Evolutionary conservation across 1,140 invertebrate genomes (phyloP).

Genomic region (Eueides isabella): DNA sequence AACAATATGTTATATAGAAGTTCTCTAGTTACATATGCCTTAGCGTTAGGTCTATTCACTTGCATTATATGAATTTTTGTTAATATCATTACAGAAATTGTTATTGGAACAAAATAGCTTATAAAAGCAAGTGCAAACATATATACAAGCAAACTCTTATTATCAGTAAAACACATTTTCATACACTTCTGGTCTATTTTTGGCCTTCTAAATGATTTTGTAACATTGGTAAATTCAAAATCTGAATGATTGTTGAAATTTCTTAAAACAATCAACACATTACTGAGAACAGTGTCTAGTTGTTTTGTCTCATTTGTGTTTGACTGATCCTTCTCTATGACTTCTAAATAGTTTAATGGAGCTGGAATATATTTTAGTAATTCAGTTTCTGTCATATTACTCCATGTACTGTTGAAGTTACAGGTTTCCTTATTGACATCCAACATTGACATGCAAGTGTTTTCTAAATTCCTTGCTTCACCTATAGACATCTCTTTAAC

Average conservation of each 20-base stretch:
- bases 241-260: conserved; percentile 61
- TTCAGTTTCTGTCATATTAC: conserved; percentile 41
- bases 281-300: conserved; percentile 57
- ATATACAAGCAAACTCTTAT: conserved; percentile 62
- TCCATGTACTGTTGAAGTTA: conserved; percentile 21
- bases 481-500: conserved; percentile 51
- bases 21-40: conserved; percentile 68
- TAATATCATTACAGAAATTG: conserved; percentile 66
- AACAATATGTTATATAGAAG: conserved; percentile 72
- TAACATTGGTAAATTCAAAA: conserved; percentile 50
- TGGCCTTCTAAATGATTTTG: conserved; percentile 51
- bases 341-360: conserved; percentile 52
- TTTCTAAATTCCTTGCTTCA: conserved; percentile 46
- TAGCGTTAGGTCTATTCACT: conserved; percentile 56
- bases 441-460: conserved; percentile 62
- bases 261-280: conserved; percentile 63
- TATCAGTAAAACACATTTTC: conserved; percentile 69
- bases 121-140: conserved; percentile 64
- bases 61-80: conserved; percentile 71
- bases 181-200: conserved; percentile 59
- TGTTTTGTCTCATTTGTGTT: conserved; percentile 48
- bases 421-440: conserved; percentile 55
- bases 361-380: conserved; percentile 50
- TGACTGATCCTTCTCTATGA: conserved; percentile 47
- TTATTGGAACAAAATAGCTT: conserved; percentile 74